phyloP scores from a whole-genome alignment of 2,888 invertebrate genomes.

The Microplitis deprimator region DNA sequence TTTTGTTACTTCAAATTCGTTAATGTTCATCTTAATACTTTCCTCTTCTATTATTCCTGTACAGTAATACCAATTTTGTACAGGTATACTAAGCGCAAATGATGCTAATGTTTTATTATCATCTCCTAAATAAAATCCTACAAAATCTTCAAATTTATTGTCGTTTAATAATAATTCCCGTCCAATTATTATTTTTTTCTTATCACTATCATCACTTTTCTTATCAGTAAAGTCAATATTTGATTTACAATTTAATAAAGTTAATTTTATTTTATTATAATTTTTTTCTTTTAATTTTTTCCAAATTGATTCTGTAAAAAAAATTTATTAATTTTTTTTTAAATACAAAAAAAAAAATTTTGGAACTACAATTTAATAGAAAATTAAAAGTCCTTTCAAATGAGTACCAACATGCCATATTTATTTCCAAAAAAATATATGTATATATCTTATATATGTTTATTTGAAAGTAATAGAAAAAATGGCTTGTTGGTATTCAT shows the following conservation, averaged over 20 bases:
- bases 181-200: constrained; percentile 54
- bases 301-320: constrained; percentile 55
- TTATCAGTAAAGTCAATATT: constrained; percentile 55
- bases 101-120: constrained; percentile 79
- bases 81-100: constrained; percentile 74
- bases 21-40: constrained; percentile 57
- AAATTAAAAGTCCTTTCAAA: too few species aligned
- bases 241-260: constrained; percentile 59
- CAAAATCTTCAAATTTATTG: constrained; percentile 72
- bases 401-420: too few species aligned
- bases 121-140: constrained; percentile 79
- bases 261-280: constrained; percentile 50
- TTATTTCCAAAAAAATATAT: too few species aligned
- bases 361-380: too few species aligned
- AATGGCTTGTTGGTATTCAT: too few species aligned
- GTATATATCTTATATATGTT: too few species aligned
- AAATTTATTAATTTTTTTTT: constrained; percentile 14
- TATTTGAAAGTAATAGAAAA: too few species aligned
- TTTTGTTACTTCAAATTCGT: constrained; percentile 68
- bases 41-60: constrained; percentile 65
- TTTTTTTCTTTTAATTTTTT: constrained; percentile 52
- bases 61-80: constrained; percentile 74
- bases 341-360: background rate
- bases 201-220: constrained; percentile 40
- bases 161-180: constrained; percentile 58